Base-by-base conservation (phyloP, 2,888 invertebrate genomes). In the Philopedon plagiatum region DNA sequence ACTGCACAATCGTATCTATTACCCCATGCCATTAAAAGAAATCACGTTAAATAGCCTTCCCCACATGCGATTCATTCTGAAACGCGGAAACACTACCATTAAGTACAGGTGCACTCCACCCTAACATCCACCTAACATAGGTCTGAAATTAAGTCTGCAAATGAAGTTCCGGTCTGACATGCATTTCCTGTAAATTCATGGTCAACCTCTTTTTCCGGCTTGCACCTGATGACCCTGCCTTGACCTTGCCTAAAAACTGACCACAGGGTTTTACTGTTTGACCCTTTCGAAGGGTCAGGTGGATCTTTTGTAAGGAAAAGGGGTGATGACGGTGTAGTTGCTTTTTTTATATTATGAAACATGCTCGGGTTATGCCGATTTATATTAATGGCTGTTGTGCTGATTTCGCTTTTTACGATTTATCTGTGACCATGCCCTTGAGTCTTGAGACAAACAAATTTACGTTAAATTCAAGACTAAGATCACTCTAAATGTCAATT, bases 181-280 rank as follows among this genome's bases (percentile, higher is more conserved):
- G 71, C 71, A 71, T 71, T 65, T 71, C 62, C 71, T 21, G 51
- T 41, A 37, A 63, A 32, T 62, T 56, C 18, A 34, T 41, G 60
- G 37, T 49, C 9, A 57, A 69, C 68, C 68, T 68, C 62, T 61
- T 68, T 58, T 62, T 71, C 70, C 63, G 64, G 54, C 61, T 34
- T 71, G 70, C 70, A 71, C 70, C 64, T 71, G 70, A 54, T 41
- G 54, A 68, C 71, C 71, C 58, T 64, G 58, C 58, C 70, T 64
- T 71, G 65, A 71, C 71, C 71, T 71, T 44, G 49, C 61, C 54
- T 61, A 66, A 61, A 65, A 54, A 71, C 71, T 71, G 70, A 71
- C 70, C 70, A 71, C 64, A 29, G 34, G 19, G 66, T 57, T 57
- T 46, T 9, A 44, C 57, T 46, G 63, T 49, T 63, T 67, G 72